Percentiles rank a stretch among this genome's conserved stretches.
phyloP scores from a whole-genome alignment of 1,140 invertebrate species.

The Euborellia annulipes region DNA sequence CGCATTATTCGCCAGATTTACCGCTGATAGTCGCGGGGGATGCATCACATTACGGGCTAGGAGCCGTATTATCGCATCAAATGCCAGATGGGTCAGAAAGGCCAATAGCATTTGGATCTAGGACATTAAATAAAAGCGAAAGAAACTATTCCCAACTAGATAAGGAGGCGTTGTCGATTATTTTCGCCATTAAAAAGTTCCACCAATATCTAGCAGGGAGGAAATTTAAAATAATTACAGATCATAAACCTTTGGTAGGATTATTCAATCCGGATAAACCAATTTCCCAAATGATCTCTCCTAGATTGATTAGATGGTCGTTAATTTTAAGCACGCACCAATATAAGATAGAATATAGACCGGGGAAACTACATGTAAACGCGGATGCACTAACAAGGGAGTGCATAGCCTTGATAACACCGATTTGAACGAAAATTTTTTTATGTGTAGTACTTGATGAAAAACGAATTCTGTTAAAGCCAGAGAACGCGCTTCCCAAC shows the following conservation, averaged over 20 bases:
- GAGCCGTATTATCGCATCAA: conserved; percentile 14
- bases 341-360: conserved; percentile 22
- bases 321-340: conserved; percentile 22
- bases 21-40: conserved; percentile 31
- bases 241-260: conserved; percentile 31
- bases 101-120: conserved; percentile 29
- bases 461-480: no score
- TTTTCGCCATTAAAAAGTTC: conserved; percentile 35
- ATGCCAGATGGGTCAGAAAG: conserved; percentile 20
- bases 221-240: conserved; percentile 30
- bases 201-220: conserved; percentile 33
- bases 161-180: conserved; percentile 33
- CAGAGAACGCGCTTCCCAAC: no score
- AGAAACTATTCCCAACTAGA: conserved; percentile 34
- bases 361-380: conserved; percentile 14
- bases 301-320: conserved; percentile 22
- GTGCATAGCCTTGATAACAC: no score
- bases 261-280: conserved; percentile 25
- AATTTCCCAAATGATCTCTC: conserved; percentile 21
- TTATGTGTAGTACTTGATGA: no score
- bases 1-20: conserved; percentile 26
- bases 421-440: no score
- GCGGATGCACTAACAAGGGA: conserved; percentile 22
- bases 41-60: conserved; percentile 18
- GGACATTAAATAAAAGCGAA: conserved; percentile 26